Evolutionary conservation across 2,888 invertebrate species (phyloP).

Genomic region (Anaspis maculata): DNA sequence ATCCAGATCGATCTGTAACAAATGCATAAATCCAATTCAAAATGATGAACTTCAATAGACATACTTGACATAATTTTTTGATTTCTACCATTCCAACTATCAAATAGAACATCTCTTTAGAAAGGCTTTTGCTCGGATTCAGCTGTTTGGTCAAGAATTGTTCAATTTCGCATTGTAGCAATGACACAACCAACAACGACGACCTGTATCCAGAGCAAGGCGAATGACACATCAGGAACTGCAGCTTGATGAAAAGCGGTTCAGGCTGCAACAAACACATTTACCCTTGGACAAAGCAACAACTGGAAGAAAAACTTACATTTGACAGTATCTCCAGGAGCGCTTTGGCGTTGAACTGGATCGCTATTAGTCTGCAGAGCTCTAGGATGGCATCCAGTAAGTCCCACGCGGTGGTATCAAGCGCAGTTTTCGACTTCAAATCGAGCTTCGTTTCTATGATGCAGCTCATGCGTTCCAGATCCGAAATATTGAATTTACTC

Average conservation of each 20-base stretch:
- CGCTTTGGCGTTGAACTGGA: conserved; percentile 46
- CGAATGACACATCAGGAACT: conserved; percentile 68
- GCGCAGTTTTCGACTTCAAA: conserved; percentile 49
- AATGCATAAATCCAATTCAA: too few relatives aligned
- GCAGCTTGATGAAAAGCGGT: conserved; percentile 44
- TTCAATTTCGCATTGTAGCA: conserved; percentile 66
- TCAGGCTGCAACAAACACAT: background rate
- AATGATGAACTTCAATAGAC: conserved; percentile 23
- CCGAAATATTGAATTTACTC: conserved; percentile 77
- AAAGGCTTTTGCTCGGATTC: conserved; percentile 24
- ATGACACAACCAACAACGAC: conserved; percentile 67
- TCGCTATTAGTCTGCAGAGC: conserved; percentile 51
- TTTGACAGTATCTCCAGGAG: conserved; percentile 47
- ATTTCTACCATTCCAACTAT: conserved; percentile 64
- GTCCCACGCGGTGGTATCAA: conserved; percentile 47
- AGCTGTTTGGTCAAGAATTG: conserved; percentile 26
- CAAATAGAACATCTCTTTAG: conserved; percentile 50
- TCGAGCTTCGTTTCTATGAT: conserved; percentile 73
- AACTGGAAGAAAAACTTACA: conserved; percentile 33
- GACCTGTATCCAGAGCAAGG: conserved; percentile 65
- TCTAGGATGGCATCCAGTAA: conserved; percentile 60
- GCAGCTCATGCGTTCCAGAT: conserved; percentile 78
- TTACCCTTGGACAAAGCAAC: background rate
- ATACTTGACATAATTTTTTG: conserved; percentile 64
- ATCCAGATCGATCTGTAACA: conserved; percentile 39